These are phyloP conservation scores for Sisyra terminalis DNA, from an alignment of 2,888 invertebrate genomes.

Conservation along the genomic window DNA sequence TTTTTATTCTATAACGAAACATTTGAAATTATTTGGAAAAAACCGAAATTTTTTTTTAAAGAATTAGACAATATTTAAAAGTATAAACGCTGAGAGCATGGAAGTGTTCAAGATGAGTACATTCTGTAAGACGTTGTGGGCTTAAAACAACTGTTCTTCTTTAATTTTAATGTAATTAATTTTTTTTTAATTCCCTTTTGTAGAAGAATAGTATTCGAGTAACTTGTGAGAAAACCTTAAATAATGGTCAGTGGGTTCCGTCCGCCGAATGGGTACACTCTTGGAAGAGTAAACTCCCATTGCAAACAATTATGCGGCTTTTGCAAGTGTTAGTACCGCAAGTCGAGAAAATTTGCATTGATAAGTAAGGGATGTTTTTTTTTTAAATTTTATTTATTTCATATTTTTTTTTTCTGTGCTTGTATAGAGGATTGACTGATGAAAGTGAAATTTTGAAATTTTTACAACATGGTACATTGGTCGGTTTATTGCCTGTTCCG, in stretches of 20 bases:
- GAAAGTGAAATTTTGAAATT: conserved; percentile 99
- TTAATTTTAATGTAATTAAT: no score
- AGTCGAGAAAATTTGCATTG: conserved; percentile 99
- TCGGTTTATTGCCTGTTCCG: conserved; percentile 93
- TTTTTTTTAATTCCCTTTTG: conserved; percentile 11
- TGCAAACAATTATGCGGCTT: conserved; percentile 98
- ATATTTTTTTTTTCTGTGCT: conserved; percentile 15
- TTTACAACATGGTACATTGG: conserved; percentile 94
- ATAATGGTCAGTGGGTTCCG: conserved; percentile 59
- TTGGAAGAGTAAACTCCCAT: conserved; percentile 93
- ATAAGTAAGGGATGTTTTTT: conserved; percentile 63
- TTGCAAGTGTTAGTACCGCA: conserved; percentile 97
- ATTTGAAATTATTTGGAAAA: no score
- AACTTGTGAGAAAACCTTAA: conserved; percentile 18
- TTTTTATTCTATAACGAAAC: no score
- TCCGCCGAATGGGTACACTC: conserved; percentile 88
- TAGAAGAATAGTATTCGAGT: conserved; percentile 49
- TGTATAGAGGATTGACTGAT: conserved; percentile 87
- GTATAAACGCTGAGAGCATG: no score
- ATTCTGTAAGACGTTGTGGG: background rate
- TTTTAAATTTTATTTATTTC: no score
- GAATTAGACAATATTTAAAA: no score
- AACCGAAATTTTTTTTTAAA: no score
- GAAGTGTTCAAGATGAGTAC: no score
- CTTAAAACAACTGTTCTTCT: background rate